phyloP scores from a whole-genome alignment of 2,113 vertebrate genomes.

The Brachyistius frenatus region DNA sequence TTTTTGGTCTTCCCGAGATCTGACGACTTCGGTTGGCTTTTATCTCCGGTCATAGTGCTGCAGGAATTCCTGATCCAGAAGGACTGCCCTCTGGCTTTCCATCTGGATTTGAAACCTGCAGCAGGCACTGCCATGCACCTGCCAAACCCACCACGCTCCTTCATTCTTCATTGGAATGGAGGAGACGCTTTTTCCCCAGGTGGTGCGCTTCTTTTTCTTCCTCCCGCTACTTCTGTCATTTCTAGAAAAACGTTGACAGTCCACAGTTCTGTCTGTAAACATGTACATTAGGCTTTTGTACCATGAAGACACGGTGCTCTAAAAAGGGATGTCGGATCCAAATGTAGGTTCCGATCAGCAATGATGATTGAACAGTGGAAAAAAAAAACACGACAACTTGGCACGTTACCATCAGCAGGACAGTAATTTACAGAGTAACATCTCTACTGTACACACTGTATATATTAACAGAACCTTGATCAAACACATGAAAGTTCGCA shows the following conservation, averaged over 20 bases:
- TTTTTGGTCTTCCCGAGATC: slow-evolving; percentile 57
- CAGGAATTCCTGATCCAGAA: slow-evolving; percentile 56
- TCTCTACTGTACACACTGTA: not conserved
- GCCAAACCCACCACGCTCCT: slow-evolving; percentile 19
- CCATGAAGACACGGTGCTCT: not conserved
- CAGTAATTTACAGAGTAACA: not conserved
- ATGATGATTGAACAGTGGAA: not conserved
- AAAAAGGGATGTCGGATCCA: too few relatives aligned
- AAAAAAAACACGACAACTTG: slow-evolving; percentile 3
- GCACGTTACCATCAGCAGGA: slow-evolving; percentile 11
- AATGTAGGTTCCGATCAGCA: not conserved
- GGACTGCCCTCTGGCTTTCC: slow-evolving; percentile 66
- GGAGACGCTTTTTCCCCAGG: slow-evolving; percentile 14
- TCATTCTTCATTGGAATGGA: slow-evolving; percentile 35
- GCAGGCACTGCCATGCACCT: slow-evolving; percentile 26
- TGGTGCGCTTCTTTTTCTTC: slow-evolving; percentile 2
- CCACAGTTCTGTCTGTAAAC: too few relatives aligned
- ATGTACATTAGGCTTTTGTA: not conserved
- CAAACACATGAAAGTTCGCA: slow-evolving; percentile 7
- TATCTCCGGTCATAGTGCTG: slow-evolving; percentile 37
- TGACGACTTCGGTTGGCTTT: slow-evolving; percentile 45
- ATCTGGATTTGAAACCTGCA: slow-evolving; percentile 65
- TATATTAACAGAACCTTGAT: not conserved
- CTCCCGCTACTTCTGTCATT: not conserved
- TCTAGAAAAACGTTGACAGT: not conserved